phyloP scores from a whole-genome alignment of 2,888 invertebrate genomes.

The Petrolisthes manimaculis region DNA sequence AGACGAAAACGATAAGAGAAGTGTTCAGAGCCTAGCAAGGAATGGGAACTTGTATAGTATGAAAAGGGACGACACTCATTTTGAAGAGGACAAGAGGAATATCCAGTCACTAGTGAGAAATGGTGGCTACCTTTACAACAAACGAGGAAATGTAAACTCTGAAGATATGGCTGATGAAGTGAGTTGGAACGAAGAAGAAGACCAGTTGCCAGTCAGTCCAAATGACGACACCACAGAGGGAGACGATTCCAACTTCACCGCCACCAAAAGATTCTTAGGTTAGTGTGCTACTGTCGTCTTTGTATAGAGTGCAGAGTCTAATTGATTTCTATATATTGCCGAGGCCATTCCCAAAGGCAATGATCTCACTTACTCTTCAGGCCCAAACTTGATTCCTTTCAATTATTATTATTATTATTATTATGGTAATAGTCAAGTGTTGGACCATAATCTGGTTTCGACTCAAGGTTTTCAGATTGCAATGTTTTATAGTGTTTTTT shows the following conservation, averaged over 20 bases:
- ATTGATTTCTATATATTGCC: too few relatives aligned
- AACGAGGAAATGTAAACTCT: background rate
- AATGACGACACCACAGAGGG: background rate
- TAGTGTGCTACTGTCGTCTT: background rate
- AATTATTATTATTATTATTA: too few relatives aligned
- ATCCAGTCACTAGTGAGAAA: slow-evolving; percentile 46
- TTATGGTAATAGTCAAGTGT: too few relatives aligned
- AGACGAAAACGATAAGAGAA: slow-evolving; percentile 31
- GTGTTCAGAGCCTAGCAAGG: slow-evolving; percentile 40
- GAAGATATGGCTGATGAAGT: background rate
- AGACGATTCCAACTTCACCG: slow-evolving; percentile 8
- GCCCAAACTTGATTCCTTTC: too few relatives aligned
- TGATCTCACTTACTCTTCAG: too few relatives aligned
- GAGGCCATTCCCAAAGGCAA: too few relatives aligned
- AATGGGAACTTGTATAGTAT: slow-evolving; percentile 5
- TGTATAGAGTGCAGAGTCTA: too few relatives aligned
- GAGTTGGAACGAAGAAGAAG: background rate
- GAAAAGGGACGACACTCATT: background rate
- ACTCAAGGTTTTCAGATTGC: too few relatives aligned
- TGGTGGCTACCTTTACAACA: slow-evolving; percentile 11
- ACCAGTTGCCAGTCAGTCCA: background rate
- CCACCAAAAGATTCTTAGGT: slow-evolving; percentile 40
- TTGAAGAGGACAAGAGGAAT: slow-evolving; percentile 17
- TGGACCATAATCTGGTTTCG: too few relatives aligned
- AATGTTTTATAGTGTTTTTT: too few relatives aligned